Evolutionary conservation across 2,888 invertebrate species (phyloP).

Genomic region (Phoenoteleia sp.): DNA sequence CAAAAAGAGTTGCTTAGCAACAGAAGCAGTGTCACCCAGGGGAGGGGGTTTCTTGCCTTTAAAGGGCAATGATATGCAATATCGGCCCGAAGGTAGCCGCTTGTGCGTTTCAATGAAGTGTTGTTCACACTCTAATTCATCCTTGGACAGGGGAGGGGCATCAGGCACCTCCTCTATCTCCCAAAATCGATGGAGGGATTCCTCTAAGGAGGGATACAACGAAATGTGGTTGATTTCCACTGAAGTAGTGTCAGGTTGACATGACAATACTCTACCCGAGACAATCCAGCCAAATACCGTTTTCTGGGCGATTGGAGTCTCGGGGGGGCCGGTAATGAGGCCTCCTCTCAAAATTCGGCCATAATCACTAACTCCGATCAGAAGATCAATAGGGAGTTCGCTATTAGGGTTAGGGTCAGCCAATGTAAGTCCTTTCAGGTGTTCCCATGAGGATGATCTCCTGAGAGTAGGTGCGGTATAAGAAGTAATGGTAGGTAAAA

Average conservation of each 20-base stretch:
- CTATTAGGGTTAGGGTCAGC: background rate
- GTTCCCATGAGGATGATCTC: background rate
- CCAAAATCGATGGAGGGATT: background rate
- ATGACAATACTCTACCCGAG: background rate
- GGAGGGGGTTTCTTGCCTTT: background rate
- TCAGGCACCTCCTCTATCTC: background rate
- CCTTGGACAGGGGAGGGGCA: background rate
- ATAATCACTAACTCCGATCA: background rate
- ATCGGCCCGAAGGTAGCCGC: background rate
- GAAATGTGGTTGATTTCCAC: background rate
- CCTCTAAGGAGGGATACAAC: background rate
- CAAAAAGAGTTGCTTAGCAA: background rate
- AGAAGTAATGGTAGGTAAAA: background rate
- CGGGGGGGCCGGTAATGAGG: background rate
- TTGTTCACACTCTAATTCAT: background rate
- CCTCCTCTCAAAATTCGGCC: background rate
- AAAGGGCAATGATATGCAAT: constrained; percentile 10
- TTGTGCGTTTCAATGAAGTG: background rate
- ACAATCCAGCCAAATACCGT: background rate
- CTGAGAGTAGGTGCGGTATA: background rate
- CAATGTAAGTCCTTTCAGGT: background rate
- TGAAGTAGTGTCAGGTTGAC: no score
- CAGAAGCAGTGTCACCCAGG: background rate
- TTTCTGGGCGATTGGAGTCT: background rate
- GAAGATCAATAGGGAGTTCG: background rate